These are phyloP conservation scores for Digitonthophagus gazella DNA, from an alignment of 2,888 invertebrate genomes.

Conservation along the genomic window DNA sequence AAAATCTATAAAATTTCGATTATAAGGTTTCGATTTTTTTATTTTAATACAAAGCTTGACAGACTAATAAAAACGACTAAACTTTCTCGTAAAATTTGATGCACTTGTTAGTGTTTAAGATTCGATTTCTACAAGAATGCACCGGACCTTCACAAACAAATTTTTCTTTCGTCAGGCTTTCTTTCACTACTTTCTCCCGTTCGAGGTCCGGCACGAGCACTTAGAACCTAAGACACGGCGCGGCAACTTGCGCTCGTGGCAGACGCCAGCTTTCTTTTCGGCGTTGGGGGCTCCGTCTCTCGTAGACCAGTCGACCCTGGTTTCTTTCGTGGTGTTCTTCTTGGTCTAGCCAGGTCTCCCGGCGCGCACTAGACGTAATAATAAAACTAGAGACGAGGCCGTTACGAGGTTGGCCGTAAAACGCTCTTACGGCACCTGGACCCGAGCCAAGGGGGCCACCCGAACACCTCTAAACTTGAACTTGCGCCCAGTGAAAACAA, in stretches of 20 bases:
- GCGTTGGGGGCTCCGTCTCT: background rate
- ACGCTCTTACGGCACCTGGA: background rate
- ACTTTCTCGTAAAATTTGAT: too few relatives aligned
- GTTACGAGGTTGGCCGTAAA: background rate
- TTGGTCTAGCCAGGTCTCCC: background rate
- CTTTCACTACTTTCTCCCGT: constrained; percentile 17
- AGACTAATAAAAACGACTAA: too few relatives aligned
- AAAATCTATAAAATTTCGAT: too few relatives aligned
- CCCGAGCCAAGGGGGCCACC: background rate
- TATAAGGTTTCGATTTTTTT: too few relatives aligned
- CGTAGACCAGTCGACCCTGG: background rate
- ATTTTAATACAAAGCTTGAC: too few relatives aligned
- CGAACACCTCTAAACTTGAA: background rate
- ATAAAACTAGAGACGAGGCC: background rate
- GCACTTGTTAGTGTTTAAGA: background rate
- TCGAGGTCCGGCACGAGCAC: constrained; percentile 7
- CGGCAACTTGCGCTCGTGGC: background rate
- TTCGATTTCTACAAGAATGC: background rate
- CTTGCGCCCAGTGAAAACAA: background rate
- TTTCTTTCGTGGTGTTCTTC: background rate
- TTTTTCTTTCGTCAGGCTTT: background rate
- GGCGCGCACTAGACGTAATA: background rate
- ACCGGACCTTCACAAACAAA: background rate
- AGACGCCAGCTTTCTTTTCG: background rate
- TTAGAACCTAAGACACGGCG: constrained; percentile 14